Evolutionary conservation across 2,888 invertebrate genomes (phyloP), one percentile per base, ranked within the genome.

Genomic region (Rhodophaea formosa): DNA sequence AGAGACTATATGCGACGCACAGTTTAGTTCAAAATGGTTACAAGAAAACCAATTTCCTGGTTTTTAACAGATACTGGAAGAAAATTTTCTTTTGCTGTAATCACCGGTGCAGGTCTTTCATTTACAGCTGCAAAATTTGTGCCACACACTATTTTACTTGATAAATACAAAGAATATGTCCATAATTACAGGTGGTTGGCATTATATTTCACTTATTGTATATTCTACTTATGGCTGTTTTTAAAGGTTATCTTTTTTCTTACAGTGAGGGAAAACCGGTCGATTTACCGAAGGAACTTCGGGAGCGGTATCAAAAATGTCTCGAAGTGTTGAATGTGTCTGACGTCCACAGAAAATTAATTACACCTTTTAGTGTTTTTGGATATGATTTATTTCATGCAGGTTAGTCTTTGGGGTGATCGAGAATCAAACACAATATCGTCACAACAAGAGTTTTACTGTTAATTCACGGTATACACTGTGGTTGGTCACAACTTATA

Each of bases 381-480:
- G 96, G 96, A 17, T 95, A 95, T 80, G 95, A 97, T 76, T 74
- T 95, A 35, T 93, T 94, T 73, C 93, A 94, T 82, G 94, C 94
- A 45, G 97, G 97, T 76, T 84, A 88, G 70, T 23, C 23, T 23
- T n/a, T n/a, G n/a, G n/a, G n/a, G n/a, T n/a, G n/a, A n/a, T n/a
- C n/a, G n/a, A n/a, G n/a, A n/a, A n/a, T n/a, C n/a, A n/a, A n/a
- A n/a, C n/a, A n/a, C n/a, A n/a, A n/a, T n/a, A n/a, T n/a, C n/a
- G n/a, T n/a, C n/a, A n/a, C n/a, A n/a, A n/a, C n/a, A n/a, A n/a
- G n/a, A n/a, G n/a, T n/a, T n/a, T n/a, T n/a, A n/a, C n/a, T n/a
- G n/a, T n/a, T n/a, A n/a, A n/a, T n/a, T n/a, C n/a, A n/a, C n/a
- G n/a, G n/a, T n/a, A n/a, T n/a, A n/a, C n/a, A n/a, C n/a, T n/a